phyloP scores from a whole-genome alignment of 2,797 vertebrate genomes.

The Macrochelys suwanniensis region DNA sequence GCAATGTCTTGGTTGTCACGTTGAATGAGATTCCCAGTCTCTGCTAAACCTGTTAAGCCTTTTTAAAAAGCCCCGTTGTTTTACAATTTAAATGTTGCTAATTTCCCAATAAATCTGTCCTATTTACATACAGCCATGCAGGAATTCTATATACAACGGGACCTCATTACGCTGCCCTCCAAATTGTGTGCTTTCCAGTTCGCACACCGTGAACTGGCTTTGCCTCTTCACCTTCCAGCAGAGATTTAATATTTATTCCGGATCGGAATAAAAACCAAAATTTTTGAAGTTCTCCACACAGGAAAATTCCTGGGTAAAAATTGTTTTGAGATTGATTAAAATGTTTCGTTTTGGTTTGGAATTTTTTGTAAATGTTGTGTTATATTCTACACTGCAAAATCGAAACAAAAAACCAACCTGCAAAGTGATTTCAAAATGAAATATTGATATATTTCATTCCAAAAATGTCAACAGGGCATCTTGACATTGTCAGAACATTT shows the following conservation, averaged over 20 bases:
- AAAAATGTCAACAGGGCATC: not conserved
- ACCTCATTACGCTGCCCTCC: not conserved
- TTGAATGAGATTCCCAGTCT: not conserved
- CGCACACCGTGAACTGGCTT: not conserved
- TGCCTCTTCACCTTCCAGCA: slow-evolving; percentile 38
- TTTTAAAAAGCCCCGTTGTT: not conserved
- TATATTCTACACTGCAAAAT: not conserved
- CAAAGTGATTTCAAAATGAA: not conserved
- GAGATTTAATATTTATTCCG: not conserved
- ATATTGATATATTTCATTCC: not conserved
- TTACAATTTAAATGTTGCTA: not conserved
- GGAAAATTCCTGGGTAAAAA: not conserved
- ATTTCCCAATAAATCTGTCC: not conserved
- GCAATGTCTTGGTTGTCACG: not conserved
- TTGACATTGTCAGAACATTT: not conserved
- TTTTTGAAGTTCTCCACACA: not conserved
- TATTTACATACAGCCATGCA: not conserved
- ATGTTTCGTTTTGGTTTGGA: not conserved
- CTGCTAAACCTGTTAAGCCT: not conserved
- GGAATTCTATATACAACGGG: not conserved
- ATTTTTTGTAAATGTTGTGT: not conserved
- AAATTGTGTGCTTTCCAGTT: not conserved
- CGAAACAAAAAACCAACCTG: not conserved
- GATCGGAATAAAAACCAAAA: not conserved
- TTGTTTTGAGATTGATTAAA: not conserved